Percentiles rank a stretch among this genome's conserved stretches.
Evolutionary conservation across 1,140 invertebrate species (phyloP).

Genomic region (Nephotettix cincticeps): DNA sequence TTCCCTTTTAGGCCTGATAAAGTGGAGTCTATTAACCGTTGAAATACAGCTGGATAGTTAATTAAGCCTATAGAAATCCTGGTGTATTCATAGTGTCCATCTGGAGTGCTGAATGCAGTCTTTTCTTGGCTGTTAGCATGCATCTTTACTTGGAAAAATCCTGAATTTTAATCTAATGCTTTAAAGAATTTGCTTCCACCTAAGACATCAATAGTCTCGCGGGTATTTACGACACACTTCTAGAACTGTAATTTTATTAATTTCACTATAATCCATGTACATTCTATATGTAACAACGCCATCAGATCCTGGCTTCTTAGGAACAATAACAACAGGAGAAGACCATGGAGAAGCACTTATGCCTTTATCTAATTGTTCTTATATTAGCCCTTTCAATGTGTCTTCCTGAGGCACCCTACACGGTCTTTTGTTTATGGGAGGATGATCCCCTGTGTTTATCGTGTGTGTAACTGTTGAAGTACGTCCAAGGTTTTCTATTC

Average conservation of each 20-base stretch:
- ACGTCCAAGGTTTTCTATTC: slow-evolving; percentile 21
- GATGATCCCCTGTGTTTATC: slow-evolving; percentile 26
- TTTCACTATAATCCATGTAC: slow-evolving; percentile 44
- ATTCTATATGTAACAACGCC: slow-evolving; percentile 41
- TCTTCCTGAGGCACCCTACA: slow-evolving; percentile 2
- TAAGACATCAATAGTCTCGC: slow-evolving; percentile 48
- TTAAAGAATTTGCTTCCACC: slow-evolving; percentile 48
- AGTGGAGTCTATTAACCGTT: slow-evolving; percentile 46
- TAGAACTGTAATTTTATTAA: slow-evolving; percentile 44
- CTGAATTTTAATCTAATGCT: slow-evolving; percentile 51
- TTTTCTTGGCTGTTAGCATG: slow-evolving; percentile 46
- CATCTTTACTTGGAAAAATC: slow-evolving; percentile 55
- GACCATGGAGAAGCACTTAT: slow-evolving; percentile 27
- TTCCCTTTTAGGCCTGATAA: slow-evolving; percentile 38
- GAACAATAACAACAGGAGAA: slow-evolving; percentile 22
- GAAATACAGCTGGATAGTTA: slow-evolving; percentile 48
- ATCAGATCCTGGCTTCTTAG: slow-evolving; percentile 23
- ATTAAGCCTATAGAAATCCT: slow-evolving; percentile 46
- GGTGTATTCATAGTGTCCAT: slow-evolving; percentile 44
- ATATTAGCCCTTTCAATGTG: slow-evolving; percentile 12
- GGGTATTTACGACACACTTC: slow-evolving; percentile 54
- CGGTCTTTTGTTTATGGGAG: slow-evolving; percentile 18
- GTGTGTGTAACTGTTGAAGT: slow-evolving; percentile 2
- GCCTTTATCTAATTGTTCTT: slow-evolving; percentile 25
- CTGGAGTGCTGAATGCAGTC: slow-evolving; percentile 49